Evolutionary conservation across 2,797 vertebrate genomes (phyloP).

Genomic region (Pogoniulus pusillus): DNA sequence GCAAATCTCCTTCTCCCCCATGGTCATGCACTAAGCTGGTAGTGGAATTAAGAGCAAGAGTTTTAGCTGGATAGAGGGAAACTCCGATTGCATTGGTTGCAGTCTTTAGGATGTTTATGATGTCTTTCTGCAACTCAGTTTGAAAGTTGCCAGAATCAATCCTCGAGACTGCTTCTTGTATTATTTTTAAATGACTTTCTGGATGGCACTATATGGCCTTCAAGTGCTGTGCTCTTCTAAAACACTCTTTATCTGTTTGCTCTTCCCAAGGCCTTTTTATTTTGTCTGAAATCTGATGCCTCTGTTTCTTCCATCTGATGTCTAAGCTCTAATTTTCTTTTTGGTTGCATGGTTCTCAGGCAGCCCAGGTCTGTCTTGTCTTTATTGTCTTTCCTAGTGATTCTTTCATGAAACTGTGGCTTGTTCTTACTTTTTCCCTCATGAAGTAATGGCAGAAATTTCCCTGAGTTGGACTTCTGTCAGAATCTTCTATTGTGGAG

Average conservation of each 20-base stretch:
- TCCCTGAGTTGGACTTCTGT: not conserved
- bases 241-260: not conserved
- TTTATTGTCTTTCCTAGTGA: not conserved
- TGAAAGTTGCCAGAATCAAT: not conserved
- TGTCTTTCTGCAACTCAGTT: not conserved
- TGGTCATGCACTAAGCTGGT: not conserved
- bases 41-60: not conserved
- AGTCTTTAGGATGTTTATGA: not conserved
- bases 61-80: not conserved
- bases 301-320: not conserved
- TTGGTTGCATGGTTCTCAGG: not conserved
- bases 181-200: not conserved
- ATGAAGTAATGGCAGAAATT: not conserved
- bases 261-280: not conserved
- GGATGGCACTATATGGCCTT: not conserved
- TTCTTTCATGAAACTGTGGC: not conserved
- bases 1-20: not conserved
- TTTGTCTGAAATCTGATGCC: not conserved
- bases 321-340: not conserved
- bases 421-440: not conserved
- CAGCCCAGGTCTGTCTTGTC: not conserved
- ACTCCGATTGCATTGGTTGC: not conserved
- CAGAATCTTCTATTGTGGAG: slow-evolving; percentile 1
- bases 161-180: not conserved
- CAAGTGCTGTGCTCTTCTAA: not conserved